phyloP scores from a whole-genome alignment of 37 sponge, comb jelly and placozoan genomes.

The Spongilla lacustris region DNA sequence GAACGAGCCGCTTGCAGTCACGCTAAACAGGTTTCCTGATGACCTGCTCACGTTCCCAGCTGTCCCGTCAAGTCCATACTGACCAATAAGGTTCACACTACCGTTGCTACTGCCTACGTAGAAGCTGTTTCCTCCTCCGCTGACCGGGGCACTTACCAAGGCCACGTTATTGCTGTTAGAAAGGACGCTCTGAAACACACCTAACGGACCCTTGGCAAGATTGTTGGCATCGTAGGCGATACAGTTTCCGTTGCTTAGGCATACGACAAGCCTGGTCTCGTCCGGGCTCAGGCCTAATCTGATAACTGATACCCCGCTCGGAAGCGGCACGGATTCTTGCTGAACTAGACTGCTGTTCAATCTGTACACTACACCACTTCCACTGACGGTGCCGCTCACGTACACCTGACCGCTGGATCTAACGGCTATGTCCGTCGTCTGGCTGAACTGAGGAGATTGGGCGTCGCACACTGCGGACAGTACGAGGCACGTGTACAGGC shows the following conservation, averaged over 20 bases:
- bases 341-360: background rate
- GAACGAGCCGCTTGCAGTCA: constrained; percentile 6
- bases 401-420: background rate
- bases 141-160: background rate
- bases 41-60: background rate
- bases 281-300: background rate
- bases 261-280: background rate
- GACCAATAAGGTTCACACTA: background rate
- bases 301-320: background rate
- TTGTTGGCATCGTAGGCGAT: background rate
- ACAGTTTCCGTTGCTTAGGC: background rate
- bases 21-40: background rate
- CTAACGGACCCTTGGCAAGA: background rate
- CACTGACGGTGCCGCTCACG: background rate
- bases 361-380: background rate
- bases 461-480: background rate
- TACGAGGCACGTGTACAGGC: background rate
- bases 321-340: background rate
- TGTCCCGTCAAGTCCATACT: background rate
- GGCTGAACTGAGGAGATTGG: background rate
- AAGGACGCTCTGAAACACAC: background rate
- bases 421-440: background rate
- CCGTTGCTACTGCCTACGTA: constrained; percentile 1
- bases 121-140: background rate
- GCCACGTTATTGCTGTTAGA: background rate